Evolutionary conservation across 2,113 vertebrate species (phyloP), one percentile per base, ranked within the genome.

Genomic region (Pimephales promelas): DNA sequence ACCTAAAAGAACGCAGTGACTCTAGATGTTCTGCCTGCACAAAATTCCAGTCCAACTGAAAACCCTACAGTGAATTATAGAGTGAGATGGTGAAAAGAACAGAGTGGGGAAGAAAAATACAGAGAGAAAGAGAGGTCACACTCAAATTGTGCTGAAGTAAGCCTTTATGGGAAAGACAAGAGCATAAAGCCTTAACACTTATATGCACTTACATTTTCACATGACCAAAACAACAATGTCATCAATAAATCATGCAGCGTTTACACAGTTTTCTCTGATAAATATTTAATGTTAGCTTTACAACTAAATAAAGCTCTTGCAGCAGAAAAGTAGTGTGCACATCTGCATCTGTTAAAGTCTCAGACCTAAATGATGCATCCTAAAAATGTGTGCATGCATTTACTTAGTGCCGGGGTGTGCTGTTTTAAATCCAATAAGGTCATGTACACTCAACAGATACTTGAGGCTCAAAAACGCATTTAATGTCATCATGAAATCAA

Each of bases 21-120:
- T 3, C 85, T 0, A 83, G 84, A 5, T 94, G 93, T 74, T 87
- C 92, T 0, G 90, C 89, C 3, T 94, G 94, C 72, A 57, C 83
- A 20, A 77, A 24, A 52, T 4, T 86, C 11, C 81, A 84, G 2
- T 11, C 74, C 1, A 88, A 80, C 71, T 26, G 84, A 66, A 86
- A 62, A 84, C 82, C 89, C 18, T 56, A 56, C 18, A 76, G 40
- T 49, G 24, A 85, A 45, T 83, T 75, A 28, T 83, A 86, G 26
- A 22, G 71, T 71, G 18, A 74, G 45, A 74, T 18, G 24, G 9
- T 28, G 45, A 28, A 68, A 40, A 74, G 26, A 52, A 45, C 24
- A 73, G 31, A 34, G 11, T 10, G 31, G 49, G 43, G 18, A 6
- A 22, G n/a, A 36, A 6, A 36, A 18, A 24, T 10, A 71, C 1